These are phyloP conservation scores for Manacus vitellinus DNA, from an alignment of 2,113 vertebrate genomes.

Conservation along the genomic window DNA sequence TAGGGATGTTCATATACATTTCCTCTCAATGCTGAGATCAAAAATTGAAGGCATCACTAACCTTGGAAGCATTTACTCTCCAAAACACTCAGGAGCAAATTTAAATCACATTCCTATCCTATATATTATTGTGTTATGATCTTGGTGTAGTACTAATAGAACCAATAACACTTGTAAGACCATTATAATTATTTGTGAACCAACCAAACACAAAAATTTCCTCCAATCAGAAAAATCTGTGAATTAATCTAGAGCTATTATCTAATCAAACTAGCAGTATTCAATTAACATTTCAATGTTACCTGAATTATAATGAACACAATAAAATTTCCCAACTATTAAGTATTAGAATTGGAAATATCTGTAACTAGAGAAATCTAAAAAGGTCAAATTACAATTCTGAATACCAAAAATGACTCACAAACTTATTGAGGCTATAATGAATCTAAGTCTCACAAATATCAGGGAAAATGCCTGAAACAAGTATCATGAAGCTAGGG, in stretches of 20 bases:
- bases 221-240: neutral
- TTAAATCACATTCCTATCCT: neutral
- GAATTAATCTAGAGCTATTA: neutral
- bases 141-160: neutral
- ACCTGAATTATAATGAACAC: neutral
- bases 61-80: neutral
- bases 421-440: neutral
- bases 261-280: neutral
- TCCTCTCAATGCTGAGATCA: neutral
- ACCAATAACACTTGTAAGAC: neutral
- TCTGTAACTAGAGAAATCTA: neutral
- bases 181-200: neutral
- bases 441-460: neutral
- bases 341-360: neutral
- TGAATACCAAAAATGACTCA: slow-evolving; percentile 2
- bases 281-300: neutral
- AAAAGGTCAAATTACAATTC: slow-evolving; percentile 29
- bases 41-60: neutral
- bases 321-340: neutral
- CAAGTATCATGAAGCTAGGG: neutral
- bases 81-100: neutral
- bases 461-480: neutral
- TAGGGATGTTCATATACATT: neutral
- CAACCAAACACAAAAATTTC: neutral
- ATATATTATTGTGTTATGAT: neutral